Evolutionary conservation across 2,888 invertebrate species (phyloP), one percentile per base, ranked within the genome.

Genomic region (Neoascia interrupta): DNA sequence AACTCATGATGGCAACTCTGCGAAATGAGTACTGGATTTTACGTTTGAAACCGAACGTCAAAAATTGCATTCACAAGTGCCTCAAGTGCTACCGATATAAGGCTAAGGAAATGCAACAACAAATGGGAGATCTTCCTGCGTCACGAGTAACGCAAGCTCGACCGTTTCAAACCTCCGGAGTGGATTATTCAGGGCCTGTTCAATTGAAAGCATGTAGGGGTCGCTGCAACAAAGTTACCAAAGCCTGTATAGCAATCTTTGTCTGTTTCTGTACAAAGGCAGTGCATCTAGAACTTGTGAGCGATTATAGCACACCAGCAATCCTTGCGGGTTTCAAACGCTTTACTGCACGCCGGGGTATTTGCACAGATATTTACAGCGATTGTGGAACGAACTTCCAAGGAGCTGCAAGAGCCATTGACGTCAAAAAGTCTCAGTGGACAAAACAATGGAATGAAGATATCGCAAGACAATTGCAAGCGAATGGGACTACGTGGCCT

Each of bases 241-340:
- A 69, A 23, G 73, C 56, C 15, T 68, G 68, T 31, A 73, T 73
- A 11, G 70, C 64, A 3, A 49, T 79, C n/a, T 79, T 72, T 11
- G n/a, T 79, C 16, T 79, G 68, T n/a, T 63, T 80, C 39, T 31
- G 19, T 5, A 80, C 73, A 5, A 80, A 73, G 21, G 68, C 63
- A 3, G 16, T 73, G 6, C 73, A 73, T 23, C 26, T 81, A 2
- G 81, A 75, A 18, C 45, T 63, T 2, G 60, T 72, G 5, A 63
- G 45, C 11, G 43, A 60, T 19, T 51, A 64, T 10, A 58, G 41
- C 5, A 43, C 51, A 2, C 31, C 47, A 1, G 56, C 56, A 41
- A 60, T 74, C 39, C 26, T 60, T 3, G 51, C 68, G 4, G 58
- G 53, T n/a, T 68, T 60, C 11, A 51, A 58, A 28, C 26, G 66